Evolutionary conservation across 2,797 vertebrate species (phyloP), one percentile per base, ranked within the genome.

Genomic region (Pachyuromys duprasi): DNA sequence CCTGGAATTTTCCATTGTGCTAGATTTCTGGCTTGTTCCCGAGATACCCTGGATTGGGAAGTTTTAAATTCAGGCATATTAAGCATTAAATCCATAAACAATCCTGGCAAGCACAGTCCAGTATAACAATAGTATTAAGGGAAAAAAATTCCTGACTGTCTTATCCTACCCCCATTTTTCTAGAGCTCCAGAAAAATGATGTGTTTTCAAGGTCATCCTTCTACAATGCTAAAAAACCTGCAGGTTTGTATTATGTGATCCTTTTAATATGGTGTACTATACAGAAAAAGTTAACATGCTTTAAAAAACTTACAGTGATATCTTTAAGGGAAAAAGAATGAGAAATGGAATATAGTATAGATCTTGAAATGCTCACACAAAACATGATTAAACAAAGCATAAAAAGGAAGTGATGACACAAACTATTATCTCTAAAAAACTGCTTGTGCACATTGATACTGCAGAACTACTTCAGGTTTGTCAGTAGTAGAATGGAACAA

Each of bases 11-110:
- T 49, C 8, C 49, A 11, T 11, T 49, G 49, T 49, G 49, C 49
- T 9, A 49, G 49, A 49, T 49, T 49, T 49, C 9, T 49, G 49
- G 49, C 8, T 49, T 49, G 11, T 49, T 49, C 49, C 49, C 49
- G 11, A 49, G 49, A 49, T 49, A 49, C 11, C 49, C 49, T 49
- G 49, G 49, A 49, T 11, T 62, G n/a, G 26, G 5, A 81, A 81
- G 5, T 65, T 81, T 91, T 81, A 31, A 62, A n/a, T 60, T 76
- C 7, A 45, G 8, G 8, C n/a, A n/a, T n/a, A n/a, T n/a, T n/a
- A n/a, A n/a, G n/a, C n/a, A 84, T 60, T 60, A 72, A 91, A 80
- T 36, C 12, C 72, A 87, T 39, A 90, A 93, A 87, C 26, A 83
- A 6, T 42, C 4, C 24, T 42, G 80, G 36, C 80, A 42, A 82